Evolutionary conservation across 1,140 invertebrate genomes (phyloP).

Genomic region (Apis florea): DNA sequence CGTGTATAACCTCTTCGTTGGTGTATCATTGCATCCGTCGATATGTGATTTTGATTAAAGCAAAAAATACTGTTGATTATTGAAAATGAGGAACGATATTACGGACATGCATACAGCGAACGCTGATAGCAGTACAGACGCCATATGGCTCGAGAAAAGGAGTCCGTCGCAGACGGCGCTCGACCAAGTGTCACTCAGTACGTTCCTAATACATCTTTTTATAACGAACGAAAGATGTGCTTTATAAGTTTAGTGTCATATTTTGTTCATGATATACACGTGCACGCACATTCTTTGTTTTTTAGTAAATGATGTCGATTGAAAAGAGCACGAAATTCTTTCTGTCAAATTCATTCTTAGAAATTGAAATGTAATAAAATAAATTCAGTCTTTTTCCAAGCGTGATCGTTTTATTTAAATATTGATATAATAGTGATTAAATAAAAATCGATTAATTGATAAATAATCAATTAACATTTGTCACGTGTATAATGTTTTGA

Average conservation of each 20-base stretch:
- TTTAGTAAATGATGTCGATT: constrained; percentile 23
- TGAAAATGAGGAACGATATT: constrained; percentile 63
- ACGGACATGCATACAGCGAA: constrained; percentile 59
- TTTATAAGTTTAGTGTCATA: constrained; percentile 10
- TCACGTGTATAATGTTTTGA: constrained; percentile 44
- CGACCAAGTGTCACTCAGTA: constrained; percentile 61
- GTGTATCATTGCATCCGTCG: constrained; percentile 17
- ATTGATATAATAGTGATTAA: background rate
- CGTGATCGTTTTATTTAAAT: background rate
- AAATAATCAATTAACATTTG: constrained; percentile 31
- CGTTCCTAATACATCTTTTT: constrained; percentile 44
- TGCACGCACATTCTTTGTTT: constrained; percentile 17
- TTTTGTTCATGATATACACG: background rate
- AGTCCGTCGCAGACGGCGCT: constrained; percentile 54
- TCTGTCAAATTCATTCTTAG: background rate
- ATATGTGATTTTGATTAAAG: constrained; percentile 50
- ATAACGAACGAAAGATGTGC: constrained; percentile 15
- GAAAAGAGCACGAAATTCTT: constrained; percentile 29
- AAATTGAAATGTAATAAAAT: background rate
- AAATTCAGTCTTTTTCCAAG: background rate
- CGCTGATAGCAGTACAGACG: constrained; percentile 62
- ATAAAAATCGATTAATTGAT: constrained; percentile 9
- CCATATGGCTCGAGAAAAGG: constrained; percentile 66
- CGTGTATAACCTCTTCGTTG: constrained; percentile 58
- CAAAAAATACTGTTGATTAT: constrained; percentile 4